phyloP scores from a whole-genome alignment of 2,113 vertebrate species.

The Phylloscopus trochiloides region DNA sequence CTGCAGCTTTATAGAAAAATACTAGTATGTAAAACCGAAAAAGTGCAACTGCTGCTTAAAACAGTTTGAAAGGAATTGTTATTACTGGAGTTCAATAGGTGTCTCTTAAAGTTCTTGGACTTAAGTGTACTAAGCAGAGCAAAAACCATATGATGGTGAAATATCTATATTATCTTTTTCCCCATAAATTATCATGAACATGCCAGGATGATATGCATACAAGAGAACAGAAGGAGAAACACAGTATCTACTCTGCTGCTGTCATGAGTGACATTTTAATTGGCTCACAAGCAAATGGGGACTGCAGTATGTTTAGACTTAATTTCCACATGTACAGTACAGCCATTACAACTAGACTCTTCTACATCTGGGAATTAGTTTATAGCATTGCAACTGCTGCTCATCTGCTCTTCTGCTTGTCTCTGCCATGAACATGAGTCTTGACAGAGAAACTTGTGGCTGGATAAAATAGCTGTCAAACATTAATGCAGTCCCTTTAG shows the following conservation, averaged over 20 bases:
- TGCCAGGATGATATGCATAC: background rate
- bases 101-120: background rate
- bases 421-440: slow-evolving; percentile 18
- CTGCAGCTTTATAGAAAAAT: background rate
- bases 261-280: slow-evolving; percentile 58
- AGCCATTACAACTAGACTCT: slow-evolving; percentile 29
- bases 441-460: slow-evolving; percentile 18
- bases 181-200: background rate
- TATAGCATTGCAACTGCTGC: slow-evolving; percentile 28
- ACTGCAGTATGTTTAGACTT: slow-evolving; percentile 40
- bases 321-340: slow-evolving; percentile 51
- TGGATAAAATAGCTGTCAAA: slow-evolving; percentile 23
- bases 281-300: background rate
- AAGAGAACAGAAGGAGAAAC: slow-evolving; percentile 21
- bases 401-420: slow-evolving; percentile 60
- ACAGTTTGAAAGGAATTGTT: background rate
- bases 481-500: background rate
- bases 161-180: background rate
- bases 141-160: background rate
- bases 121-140: background rate
- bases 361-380: slow-evolving; percentile 63
- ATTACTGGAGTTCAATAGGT: background rate
- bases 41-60: background rate
- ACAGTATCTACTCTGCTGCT: slow-evolving; percentile 1
- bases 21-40: background rate